Conservation (phyloP, 2,888 invertebrate genomes). For the Philaethria dido region DNA sequence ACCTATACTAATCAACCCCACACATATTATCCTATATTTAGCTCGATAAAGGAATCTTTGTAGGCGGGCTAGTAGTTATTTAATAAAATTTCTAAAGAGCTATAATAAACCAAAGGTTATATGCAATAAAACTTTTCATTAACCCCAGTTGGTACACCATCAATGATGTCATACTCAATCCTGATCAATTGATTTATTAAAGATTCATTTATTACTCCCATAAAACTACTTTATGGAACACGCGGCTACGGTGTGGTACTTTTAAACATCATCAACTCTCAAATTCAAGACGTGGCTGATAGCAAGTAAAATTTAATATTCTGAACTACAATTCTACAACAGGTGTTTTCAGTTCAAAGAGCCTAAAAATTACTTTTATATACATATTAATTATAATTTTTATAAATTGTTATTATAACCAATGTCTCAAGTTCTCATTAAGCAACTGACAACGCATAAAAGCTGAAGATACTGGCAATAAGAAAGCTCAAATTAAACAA, state of each 20-base stretch:
- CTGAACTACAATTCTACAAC: too few relatives aligned
- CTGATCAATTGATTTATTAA: slow-evolving; percentile 42
- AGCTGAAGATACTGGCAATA: too few relatives aligned
- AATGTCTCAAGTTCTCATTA: too few relatives aligned
- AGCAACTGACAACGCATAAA: too few relatives aligned
- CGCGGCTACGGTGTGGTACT: background rate
- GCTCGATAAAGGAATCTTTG: background rate
- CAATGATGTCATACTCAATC: slow-evolving; percentile 41
- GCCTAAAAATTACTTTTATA: too few relatives aligned
- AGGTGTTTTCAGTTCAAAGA: too few relatives aligned
- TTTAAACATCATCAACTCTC: background rate
- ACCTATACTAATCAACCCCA: background rate
- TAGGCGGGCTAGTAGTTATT: slow-evolving; percentile 12
- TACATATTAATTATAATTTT: too few relatives aligned
- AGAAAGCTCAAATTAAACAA: too few relatives aligned
- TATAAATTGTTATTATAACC: too few relatives aligned
- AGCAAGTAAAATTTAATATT: too few relatives aligned
- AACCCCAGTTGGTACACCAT: slow-evolving; percentile 36
- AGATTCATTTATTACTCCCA: slow-evolving; percentile 37
- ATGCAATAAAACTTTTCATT: slow-evolving; percentile 32
- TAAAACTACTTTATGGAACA: slow-evolving; percentile 14
- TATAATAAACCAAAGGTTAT: slow-evolving; percentile 30
- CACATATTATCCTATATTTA: background rate
- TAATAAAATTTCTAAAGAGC: slow-evolving; percentile 12
- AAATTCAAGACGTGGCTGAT: too few relatives aligned